These are phyloP conservation scores for Eilema caniola DNA, from an alignment of 2,888 invertebrate genomes.

Conservation along the genomic window DNA sequence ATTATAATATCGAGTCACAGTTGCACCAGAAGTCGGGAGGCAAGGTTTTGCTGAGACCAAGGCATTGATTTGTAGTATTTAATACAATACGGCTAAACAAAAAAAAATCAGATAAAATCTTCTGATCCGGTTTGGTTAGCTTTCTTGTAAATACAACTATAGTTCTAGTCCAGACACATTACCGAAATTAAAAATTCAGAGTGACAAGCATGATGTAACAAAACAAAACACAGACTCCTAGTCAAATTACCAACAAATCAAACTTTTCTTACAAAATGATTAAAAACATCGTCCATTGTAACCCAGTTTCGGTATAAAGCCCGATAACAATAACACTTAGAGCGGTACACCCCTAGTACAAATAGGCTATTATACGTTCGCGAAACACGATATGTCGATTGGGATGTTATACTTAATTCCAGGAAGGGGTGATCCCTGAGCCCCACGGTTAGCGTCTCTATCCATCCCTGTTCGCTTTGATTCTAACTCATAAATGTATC, in stretches of 20 bases:
- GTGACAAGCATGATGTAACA: background rate
- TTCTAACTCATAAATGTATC: constrained; percentile 52
- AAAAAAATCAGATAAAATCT: too few relatives aligned
- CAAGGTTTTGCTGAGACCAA: too few relatives aligned
- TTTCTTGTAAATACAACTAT: too few relatives aligned
- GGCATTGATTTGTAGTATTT: too few relatives aligned
- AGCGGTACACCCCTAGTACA: constrained; percentile 65
- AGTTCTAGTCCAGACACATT: too few relatives aligned
- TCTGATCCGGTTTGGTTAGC: too few relatives aligned
- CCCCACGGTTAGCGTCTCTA: constrained; percentile 75
- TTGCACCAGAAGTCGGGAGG: too few relatives aligned
- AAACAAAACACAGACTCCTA: background rate
- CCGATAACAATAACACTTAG: constrained; percentile 67
- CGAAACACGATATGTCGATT: constrained; percentile 82
- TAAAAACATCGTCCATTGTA: constrained; percentile 15
- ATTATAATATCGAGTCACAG: too few relatives aligned
- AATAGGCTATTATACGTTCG: constrained; percentile 75
- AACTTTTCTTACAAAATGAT: background rate
- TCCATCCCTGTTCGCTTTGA: constrained; percentile 73
- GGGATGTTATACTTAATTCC: constrained; percentile 85
- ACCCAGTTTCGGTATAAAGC: constrained; percentile 25
- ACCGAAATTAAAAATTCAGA: too few relatives aligned
- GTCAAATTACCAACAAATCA: background rate
- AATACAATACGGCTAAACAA: too few relatives aligned
- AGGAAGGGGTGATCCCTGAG: constrained; percentile 77